Conservation (phyloP, 2,797 vertebrate species). For the Anniella stebbinsi region DNA sequence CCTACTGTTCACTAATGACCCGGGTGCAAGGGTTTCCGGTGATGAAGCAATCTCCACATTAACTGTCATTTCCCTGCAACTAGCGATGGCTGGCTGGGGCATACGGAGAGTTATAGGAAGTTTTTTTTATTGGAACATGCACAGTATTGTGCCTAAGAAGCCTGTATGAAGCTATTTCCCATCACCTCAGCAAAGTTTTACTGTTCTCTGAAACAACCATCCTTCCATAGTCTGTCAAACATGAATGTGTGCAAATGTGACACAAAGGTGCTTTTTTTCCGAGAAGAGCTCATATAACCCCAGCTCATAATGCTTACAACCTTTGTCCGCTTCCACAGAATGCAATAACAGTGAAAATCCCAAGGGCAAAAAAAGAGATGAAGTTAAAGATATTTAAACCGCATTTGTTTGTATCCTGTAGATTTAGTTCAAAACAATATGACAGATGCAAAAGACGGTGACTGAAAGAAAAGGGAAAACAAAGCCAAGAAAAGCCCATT, state of each 20-base stretch:
- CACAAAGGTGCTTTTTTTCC: conserved; percentile 35
- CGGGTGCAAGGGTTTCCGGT: no score
- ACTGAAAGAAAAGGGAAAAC: background rate
- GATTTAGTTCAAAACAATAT: background rate
- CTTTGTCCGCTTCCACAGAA: conserved; percentile 55
- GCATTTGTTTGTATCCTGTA: background rate
- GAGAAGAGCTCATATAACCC: conserved; percentile 39
- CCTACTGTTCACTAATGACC: background rate
- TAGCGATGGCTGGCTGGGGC: no score
- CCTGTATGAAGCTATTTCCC: conserved; percentile 40
- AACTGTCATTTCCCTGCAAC: no score
- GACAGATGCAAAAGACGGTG: conserved; percentile 8
- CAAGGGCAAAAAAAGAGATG: conserved; percentile 21
- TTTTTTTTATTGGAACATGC: no score
- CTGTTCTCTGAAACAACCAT: conserved; percentile 52
- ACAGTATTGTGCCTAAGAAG: background rate
- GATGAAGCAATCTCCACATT: no score
- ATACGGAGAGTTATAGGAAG: no score
- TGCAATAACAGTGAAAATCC: conserved; percentile 60
- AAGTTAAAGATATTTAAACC: background rate
- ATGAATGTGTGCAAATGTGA: conserved; percentile 24
- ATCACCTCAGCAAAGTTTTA: conserved; percentile 44
- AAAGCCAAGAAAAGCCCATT: background rate
- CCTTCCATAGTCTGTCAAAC: conserved; percentile 50
- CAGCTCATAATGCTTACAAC: conserved; percentile 48